Evolutionary conservation across 2,888 invertebrate genomes (phyloP).

Genomic region (Eurytoma californica): DNA sequence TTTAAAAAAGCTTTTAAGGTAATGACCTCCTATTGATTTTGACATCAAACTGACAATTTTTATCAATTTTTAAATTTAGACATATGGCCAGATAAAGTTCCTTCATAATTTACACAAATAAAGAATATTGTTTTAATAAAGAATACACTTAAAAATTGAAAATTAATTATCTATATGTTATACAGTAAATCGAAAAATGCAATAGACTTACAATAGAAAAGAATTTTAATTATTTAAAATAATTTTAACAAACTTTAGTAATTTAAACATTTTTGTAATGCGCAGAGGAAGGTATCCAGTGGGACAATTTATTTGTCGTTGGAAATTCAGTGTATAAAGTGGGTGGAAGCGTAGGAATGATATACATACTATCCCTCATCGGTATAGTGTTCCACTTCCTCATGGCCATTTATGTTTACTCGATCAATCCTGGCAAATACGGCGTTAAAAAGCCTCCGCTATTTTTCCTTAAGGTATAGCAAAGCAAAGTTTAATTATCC

Average conservation of each 20-base stretch:
- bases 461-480: constrained; percentile 75
- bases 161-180: no score
- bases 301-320: constrained; percentile 74
- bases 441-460: constrained; percentile 89
- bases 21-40: no score
- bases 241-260: background rate
- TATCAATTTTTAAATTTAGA: no score
- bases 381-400: constrained; percentile 83
- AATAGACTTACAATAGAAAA: background rate
- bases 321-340: constrained; percentile 62
- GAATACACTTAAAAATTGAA: no score
- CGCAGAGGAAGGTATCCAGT: constrained; percentile 75
- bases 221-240: background rate
- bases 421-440: constrained; percentile 88
- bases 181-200: no score
- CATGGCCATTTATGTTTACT: constrained; percentile 89
- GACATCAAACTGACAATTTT: no score
- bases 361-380: constrained; percentile 83
- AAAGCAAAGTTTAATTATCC: background rate
- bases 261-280: constrained; percentile 26
- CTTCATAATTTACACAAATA: no score
- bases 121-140: no score
- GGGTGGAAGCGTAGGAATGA: constrained; percentile 78
- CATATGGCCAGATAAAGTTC: no score
- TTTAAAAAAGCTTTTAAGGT: background rate